Evolutionary conservation across 2,113 vertebrate species (phyloP), one percentile per base, ranked within the genome.

Genomic region (Silurus meridionalis): DNA sequence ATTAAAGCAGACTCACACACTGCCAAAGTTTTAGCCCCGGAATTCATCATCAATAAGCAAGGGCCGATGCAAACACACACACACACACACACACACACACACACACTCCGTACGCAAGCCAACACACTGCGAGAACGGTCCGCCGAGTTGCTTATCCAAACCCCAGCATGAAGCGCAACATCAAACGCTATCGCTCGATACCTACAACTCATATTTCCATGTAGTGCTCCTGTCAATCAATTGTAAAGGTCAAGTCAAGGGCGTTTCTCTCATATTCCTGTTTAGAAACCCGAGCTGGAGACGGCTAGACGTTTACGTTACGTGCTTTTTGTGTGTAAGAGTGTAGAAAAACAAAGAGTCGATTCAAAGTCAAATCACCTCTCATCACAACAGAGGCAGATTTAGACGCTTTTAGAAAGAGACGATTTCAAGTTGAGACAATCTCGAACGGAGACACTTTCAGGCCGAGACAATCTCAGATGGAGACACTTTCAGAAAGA

Each of bases 1-100:
- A 88, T 87, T 69, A 80, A 67, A 80, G 87, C 90, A 91, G 88
- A 90, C 77, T 15, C 74, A 80, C 50, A 85, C 75, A 80, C 84
- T 50, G 63, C 63, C 77, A 67, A 81, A 64, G 57, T 60, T 80
- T 81, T 58, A 60, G 64, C 64, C 78, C 67, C 23, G 28, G 78
- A 80, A 60, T 80, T 72, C 85, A 72, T 57, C 85, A 58, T 86
- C 66, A 69, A 81, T 81, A 86, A 71, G 85, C 28, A 61, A 61
- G 60, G 67, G 48, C 55, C 25, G 82, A 57, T 23, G 23, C 82
- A 58, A 67, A 80, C 83, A 85, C 74, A 58, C 71, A 61, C 61
- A 21, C 79, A 48, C 52, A 71, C 66, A 81, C 23, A 60, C 10
- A 25, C 66, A n/a, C 9, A 50, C 61, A 67, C 52, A 71, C 82